Evolutionary conservation across 2,797 vertebrate genomes (phyloP).

Genomic region (Dromococcyx pavoninus): DNA sequence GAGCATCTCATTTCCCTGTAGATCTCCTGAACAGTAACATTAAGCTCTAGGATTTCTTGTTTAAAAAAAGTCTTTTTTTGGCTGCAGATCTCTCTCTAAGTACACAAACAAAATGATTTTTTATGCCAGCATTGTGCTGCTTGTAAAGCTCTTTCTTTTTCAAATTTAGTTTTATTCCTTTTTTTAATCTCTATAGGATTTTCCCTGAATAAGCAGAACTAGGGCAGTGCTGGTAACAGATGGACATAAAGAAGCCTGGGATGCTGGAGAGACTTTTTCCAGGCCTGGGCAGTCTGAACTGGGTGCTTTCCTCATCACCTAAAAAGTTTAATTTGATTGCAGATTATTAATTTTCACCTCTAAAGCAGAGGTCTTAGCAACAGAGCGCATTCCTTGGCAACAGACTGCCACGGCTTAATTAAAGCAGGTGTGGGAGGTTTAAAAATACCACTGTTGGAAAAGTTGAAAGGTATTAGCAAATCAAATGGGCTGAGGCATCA

Average conservation of each 20-base stretch:
- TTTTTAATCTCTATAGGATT: conserved; percentile 48
- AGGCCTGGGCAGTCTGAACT: not conserved
- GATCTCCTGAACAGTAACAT: not conserved
- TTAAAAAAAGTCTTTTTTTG: not conserved
- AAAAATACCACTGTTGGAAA: conserved; percentile 44
- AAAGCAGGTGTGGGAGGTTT: conserved; percentile 69
- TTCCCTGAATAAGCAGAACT: conserved; percentile 49
- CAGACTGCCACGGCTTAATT: conserved; percentile 56
- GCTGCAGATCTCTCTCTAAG: not conserved
- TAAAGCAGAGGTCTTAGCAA: conserved; percentile 66
- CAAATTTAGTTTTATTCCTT: conserved; percentile 40
- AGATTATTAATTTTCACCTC: conserved; percentile 54
- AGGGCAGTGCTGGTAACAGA: conserved; percentile 41
- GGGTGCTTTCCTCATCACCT: not conserved
- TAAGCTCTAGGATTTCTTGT: not conserved
- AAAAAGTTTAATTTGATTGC: conserved; percentile 34
- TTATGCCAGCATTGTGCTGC: not conserved
- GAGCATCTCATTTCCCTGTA: not conserved
- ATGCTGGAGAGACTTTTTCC: not conserved
- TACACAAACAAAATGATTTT: conserved; percentile 7
- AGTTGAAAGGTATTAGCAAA: conserved; percentile 60
- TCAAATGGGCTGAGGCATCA: conserved; percentile 43
- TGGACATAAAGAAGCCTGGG: not conserved
- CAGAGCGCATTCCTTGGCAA: conserved; percentile 70
- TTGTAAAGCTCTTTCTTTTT: conserved; percentile 23